Base-by-base conservation (phyloP, 2,113 vertebrate species). In the Cichladusa arquata region DNA sequence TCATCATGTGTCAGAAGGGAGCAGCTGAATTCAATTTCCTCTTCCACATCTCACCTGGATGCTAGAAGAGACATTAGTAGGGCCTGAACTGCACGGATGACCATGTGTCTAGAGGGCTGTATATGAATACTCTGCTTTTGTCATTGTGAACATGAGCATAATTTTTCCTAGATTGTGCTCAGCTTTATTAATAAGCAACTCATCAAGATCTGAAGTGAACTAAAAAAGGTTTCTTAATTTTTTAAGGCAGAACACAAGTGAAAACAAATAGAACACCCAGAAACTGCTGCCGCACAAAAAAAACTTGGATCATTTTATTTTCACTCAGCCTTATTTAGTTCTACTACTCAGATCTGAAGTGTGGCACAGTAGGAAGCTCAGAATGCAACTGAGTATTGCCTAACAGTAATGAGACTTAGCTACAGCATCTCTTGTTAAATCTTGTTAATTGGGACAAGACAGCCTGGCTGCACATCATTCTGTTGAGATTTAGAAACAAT, bases 341-440 rank as follows among this genome's bases (percentile, higher is more conserved):
- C 40, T 81, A n/a, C 72, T 83, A 62, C 64, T 93, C 81, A 80
- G 56, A 40, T 89, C 71, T 34, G 44, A 67, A 95, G 94, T 96
- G 85, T 88, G 93, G 90, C 92, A 92, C 94, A 88, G 92, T 78
- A 85, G 92, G 95, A 94, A 93, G 93, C 90, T 93, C 70, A 62
- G 84, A 94, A 90, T 47, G 94, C 90, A 95, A 92, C 85, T 66
- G 90, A 72, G 90, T 88, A 77, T 71, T 5, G 69, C 61, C 90
- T 94, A 92, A 78, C 48, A 77, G 93, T 64, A 92, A 94, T 64
- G 72, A 93, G 67, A 81, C 72, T 64, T 74, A 64, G 82, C 92
- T 94, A 71, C 60, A 78, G 72, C 85, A 93, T 77, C 69, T 86
- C 76, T 54, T 89, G 56, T 86, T 90, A 86, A 81, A 67, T 90